phyloP scores from a whole-genome alignment of 2,113 vertebrate genomes.

The Corythaeola cristata region DNA sequence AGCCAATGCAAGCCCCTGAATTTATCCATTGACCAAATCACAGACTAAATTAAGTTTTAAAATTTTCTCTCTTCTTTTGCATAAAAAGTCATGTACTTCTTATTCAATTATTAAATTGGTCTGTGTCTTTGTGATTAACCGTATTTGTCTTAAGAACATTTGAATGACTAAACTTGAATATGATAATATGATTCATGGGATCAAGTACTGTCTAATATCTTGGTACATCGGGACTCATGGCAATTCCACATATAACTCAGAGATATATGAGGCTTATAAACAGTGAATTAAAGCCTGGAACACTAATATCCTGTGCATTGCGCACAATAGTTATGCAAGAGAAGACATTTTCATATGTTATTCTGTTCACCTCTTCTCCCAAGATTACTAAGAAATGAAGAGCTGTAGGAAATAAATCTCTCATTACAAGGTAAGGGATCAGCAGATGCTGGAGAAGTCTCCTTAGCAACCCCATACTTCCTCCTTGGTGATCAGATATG shows the following conservation, averaged over 20 bases:
- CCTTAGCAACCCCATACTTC: not conserved
- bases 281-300: not conserved
- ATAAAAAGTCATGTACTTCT: not conserved
- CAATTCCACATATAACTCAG: not conserved
- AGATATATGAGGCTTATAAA: not conserved
- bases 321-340: not conserved
- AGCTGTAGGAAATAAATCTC: not conserved
- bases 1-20: not conserved
- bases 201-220: not conserved
- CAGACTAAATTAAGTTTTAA: not conserved
- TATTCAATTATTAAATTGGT: not conserved
- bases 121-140: not conserved
- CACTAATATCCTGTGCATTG: not conserved
- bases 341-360: not conserved
- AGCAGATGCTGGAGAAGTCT: not conserved
- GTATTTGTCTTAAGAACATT: not conserved
- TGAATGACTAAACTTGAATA: not conserved
- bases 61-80: not conserved
- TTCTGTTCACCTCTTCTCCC: not conserved
- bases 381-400: not conserved
- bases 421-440: not conserved
- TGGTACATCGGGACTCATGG: not conserved
- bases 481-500: not conserved
- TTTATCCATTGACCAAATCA: not conserved
- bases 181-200: not conserved